These are phyloP conservation scores for Adelognathus sp. DNA, from an alignment of 2,888 invertebrate species.

Conservation along the genomic window DNA sequence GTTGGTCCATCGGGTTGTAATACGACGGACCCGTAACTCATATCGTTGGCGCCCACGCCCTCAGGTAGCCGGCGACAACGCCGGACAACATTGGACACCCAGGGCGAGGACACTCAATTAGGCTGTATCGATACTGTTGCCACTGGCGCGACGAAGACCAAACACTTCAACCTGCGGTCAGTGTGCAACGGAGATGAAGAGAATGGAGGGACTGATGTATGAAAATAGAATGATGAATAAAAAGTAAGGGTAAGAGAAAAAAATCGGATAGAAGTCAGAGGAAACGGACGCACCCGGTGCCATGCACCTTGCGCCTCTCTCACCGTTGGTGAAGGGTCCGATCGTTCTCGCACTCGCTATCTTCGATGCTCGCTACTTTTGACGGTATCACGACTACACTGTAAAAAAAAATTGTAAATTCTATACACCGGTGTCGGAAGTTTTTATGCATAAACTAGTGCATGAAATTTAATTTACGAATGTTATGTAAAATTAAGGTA, in stretches of 20 bases:
- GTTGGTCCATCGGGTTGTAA: slow-evolving; percentile 74
- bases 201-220: not conserved
- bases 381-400: too few species aligned
- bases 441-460: too few species aligned
- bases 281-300: slow-evolving; percentile 4
- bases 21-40: slow-evolving; percentile 80
- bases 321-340: not conserved
- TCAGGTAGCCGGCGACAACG: slow-evolving; percentile 79
- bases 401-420: too few species aligned
- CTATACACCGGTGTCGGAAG: too few species aligned
- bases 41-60: slow-evolving; percentile 80
- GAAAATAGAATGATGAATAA: not conserved
- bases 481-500: too few species aligned
- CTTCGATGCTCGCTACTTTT: slow-evolving; percentile 1
- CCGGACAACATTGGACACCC: slow-evolving; percentile 80
- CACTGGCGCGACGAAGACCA: not conserved
- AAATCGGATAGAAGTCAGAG: slow-evolving; percentile 4
- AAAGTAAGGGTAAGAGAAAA: not conserved
- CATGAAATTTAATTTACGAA: too few species aligned
- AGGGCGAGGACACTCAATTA: slow-evolving; percentile 81
- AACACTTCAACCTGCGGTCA: slow-evolving; percentile 7
- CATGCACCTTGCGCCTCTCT: slow-evolving; percentile 46
- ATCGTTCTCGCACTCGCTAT: slow-evolving; percentile 3
- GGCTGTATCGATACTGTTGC: slow-evolving; percentile 61
- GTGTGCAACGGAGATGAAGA: not conserved